A percentile compares a stretch with the other conserved stretches of the same genome.
phyloP scores from a whole-genome alignment of 2,888 invertebrate genomes.

The Stenotaenia linearis region DNA sequence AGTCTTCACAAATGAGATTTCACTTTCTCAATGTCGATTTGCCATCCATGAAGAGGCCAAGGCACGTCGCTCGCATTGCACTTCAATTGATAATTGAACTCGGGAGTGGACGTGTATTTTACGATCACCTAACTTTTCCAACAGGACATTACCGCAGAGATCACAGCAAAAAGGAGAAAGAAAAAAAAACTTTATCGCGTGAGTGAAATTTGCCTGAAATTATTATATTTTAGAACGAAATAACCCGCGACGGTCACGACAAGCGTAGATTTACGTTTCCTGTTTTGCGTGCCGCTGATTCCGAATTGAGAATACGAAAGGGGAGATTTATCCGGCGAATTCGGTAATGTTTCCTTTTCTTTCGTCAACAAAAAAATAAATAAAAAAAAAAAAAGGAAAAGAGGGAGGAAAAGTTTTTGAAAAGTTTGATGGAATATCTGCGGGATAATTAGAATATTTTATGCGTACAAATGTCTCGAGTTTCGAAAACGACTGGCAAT shows the following conservation, averaged over 20 bases:
- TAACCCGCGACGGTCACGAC: background rate
- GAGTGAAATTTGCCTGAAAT: too few relatives aligned
- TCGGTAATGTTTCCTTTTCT: background rate
- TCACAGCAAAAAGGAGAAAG: background rate
- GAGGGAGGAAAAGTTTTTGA: too few relatives aligned
- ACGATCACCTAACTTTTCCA: background rate
- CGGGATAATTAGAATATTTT: background rate
- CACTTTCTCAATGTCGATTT: background rate
- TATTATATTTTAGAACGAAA: too few relatives aligned
- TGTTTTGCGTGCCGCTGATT: background rate
- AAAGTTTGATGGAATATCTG: background rate
- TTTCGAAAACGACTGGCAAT: background rate
- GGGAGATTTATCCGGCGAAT: background rate
- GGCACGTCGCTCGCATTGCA: background rate
- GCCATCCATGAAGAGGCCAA: background rate
- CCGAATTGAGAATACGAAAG: background rate
- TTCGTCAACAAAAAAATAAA: background rate
- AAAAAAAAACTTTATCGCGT: background rate
- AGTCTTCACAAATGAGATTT: background rate
- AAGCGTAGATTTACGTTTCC: background rate
- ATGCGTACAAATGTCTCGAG: background rate
- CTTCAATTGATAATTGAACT: background rate
- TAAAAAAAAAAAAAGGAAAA: too few relatives aligned
- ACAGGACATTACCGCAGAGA: background rate
- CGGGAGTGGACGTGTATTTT: background rate